A percentile compares a stretch with the other conserved stretches of the same genome.
Evolutionary conservation across 1,140 invertebrate species (phyloP).

Genomic region (Rhyacophila brunnea): DNA sequence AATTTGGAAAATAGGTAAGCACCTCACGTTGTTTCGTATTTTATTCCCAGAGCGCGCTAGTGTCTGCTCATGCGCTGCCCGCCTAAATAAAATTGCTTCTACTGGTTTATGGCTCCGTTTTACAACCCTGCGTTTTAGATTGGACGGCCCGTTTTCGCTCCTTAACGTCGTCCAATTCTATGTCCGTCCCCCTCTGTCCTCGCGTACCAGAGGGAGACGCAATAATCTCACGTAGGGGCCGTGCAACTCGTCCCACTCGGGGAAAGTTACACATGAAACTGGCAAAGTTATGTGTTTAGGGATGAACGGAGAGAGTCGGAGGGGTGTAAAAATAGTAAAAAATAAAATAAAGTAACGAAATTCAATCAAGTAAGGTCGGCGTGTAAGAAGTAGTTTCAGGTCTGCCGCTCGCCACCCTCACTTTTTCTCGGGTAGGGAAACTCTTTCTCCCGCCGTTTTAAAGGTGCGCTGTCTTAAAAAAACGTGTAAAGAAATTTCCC

Average conservation of each 20-base stretch:
- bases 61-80: constrained; percentile 3
- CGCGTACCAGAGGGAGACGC: background rate
- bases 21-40: constrained; percentile 26
- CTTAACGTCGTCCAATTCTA: constrained; percentile 5
- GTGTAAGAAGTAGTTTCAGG: constrained; percentile 9
- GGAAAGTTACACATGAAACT: constrained; percentile 19
- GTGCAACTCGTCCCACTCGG: background rate
- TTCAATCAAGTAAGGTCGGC: constrained; percentile 22
- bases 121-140: constrained; percentile 34
- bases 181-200: background rate
- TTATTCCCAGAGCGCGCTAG: constrained; percentile 11
- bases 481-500: too few species aligned
- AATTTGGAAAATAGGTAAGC: constrained; percentile 18
- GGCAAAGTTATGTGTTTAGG: constrained; percentile 28
- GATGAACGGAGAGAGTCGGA: constrained; percentile 14
- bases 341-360: constrained; percentile 27
- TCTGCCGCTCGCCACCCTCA: background rate
- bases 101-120: constrained; percentile 32
- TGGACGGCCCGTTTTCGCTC: constrained; percentile 19
- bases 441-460: background rate
- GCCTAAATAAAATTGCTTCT: constrained; percentile 32
- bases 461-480: too few species aligned
- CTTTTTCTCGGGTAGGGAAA: background rate
- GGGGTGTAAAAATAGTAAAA: constrained; percentile 29
- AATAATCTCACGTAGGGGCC: background rate